These are phyloP conservation scores for Gopherus flavomarginatus DNA, from an alignment of 2,113 vertebrate species.

Conservation along the genomic window DNA sequence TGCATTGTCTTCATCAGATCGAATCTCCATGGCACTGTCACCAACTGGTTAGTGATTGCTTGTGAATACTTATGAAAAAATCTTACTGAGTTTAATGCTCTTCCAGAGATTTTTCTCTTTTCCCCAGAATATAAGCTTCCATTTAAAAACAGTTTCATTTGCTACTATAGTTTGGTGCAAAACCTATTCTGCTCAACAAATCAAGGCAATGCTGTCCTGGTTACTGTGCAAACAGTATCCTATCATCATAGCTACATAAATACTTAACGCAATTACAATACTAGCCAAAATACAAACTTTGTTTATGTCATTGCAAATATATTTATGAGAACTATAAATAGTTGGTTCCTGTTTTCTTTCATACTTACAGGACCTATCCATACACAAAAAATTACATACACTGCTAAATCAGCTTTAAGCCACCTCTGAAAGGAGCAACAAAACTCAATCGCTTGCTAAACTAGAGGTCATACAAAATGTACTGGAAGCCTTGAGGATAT, in stretches of 20 bases:
- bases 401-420: constrained; percentile 39
- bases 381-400: constrained; percentile 35
- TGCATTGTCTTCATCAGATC: not conserved
- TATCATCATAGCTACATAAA: constrained; percentile 1
- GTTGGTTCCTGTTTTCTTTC: not conserved
- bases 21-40: accelerated
- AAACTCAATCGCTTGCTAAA: constrained; percentile 25
- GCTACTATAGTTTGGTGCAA: not conserved
- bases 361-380: not conserved
- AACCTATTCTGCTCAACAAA: not conserved
- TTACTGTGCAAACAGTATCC: not conserved
- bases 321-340: constrained; percentile 34
- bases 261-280: constrained; percentile 52
- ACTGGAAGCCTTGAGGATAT: constrained; percentile 46
- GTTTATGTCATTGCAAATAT: constrained; percentile 1
- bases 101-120: constrained; percentile 8
- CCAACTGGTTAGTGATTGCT: not conserved
- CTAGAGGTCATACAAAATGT: constrained; percentile 55
- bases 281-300: constrained; percentile 1
- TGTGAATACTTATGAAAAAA: constrained; percentile 26
- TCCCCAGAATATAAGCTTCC: not conserved
- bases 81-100: not conserved
- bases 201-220: not conserved
- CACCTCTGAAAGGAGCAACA: not conserved
- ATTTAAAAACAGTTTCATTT: not conserved